A percentile compares a stretch with the other conserved stretches of the same genome.
Conservation (phyloP, 2,113 vertebrate species). For the Chiloscyllium plagiosum region DNA sequence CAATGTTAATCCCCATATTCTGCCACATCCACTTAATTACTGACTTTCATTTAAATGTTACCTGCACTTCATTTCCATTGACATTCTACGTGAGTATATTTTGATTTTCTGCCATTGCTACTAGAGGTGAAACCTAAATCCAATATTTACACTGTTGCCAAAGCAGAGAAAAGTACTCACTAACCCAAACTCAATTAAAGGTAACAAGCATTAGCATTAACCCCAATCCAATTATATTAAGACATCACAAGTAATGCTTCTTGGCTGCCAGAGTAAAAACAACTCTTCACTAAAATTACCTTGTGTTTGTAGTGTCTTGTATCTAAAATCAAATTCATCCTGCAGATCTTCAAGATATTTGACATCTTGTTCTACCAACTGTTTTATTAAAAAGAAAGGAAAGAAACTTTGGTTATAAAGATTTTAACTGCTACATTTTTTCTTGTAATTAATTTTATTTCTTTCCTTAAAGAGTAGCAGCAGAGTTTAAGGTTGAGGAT, state of each 20-base stretch:
- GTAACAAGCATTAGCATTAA: neutral
- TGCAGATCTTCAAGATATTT: slow-evolving; percentile 93
- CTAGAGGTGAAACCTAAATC: neutral
- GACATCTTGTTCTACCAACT: slow-evolving; percentile 91
- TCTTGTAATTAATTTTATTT: neutral
- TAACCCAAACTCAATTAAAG: neutral
- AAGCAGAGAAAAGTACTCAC: neutral
- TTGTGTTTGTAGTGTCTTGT: slow-evolving; percentile 86
- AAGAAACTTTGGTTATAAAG: neutral
- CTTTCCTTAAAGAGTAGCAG: neutral
- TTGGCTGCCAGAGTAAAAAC: neutral
- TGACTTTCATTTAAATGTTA: neutral
- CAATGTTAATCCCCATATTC: neutral
- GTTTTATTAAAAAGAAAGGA: slow-evolving; percentile 36
- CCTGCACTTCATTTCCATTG: neutral
- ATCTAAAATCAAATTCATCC: slow-evolving; percentile 95
- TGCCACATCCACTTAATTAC: neutral
- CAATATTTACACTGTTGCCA: neutral
- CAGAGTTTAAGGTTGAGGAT: neutral
- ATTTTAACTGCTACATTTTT: neutral
- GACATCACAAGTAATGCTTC: neutral
- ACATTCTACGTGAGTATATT: neutral
- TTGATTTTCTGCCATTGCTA: neutral
- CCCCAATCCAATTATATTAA: neutral
- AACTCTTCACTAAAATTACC: slow-evolving; percentile 53